Evolutionary conservation across 1,140 invertebrate species (phyloP).

Genomic region (Nasonia giraulti): DNA sequence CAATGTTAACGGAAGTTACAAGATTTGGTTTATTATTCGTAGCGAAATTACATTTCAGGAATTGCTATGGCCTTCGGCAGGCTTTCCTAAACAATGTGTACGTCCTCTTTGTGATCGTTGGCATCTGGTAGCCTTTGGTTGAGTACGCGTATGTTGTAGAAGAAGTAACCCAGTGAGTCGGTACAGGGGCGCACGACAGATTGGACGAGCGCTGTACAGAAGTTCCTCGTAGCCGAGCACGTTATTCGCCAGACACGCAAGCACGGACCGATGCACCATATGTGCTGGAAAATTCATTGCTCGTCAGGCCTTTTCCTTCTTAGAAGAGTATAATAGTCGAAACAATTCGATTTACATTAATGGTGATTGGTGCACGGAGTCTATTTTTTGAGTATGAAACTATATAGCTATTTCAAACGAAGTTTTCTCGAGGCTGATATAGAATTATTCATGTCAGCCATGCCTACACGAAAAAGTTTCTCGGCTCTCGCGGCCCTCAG

Average conservation of each 20-base stretch:
- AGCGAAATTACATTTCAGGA: neutral
- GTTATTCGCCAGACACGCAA: slow-evolving; percentile 81
- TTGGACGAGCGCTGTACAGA: slow-evolving; percentile 76
- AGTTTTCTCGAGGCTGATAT: no score
- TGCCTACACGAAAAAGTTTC: no score
- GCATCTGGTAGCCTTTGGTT: slow-evolving; percentile 74
- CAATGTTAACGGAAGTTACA: neutral
- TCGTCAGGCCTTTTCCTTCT: neutral
- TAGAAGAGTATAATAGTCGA: neutral
- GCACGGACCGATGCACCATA: slow-evolving; percentile 82
- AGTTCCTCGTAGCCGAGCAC: slow-evolving; percentile 77
- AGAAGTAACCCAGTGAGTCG: slow-evolving; percentile 79
- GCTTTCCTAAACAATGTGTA: slow-evolving; percentile 71
- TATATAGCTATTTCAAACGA: no score
- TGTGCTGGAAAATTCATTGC: slow-evolving; percentile 76
- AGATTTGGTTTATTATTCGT: neutral
- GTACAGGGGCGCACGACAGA: slow-evolving; percentile 78
- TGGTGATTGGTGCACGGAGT: no score
- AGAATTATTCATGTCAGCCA: no score
- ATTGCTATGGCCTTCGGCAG: neutral
- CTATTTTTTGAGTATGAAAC: no score
- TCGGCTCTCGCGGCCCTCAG: no score
- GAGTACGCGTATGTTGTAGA: slow-evolving; percentile 79
- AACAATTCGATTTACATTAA: slow-evolving; percentile 5
- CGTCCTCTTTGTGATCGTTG: slow-evolving; percentile 68